Conservation (phyloP, 2,888 invertebrate genomes). For the Dimorphilus gyrociliatus region DNA sequence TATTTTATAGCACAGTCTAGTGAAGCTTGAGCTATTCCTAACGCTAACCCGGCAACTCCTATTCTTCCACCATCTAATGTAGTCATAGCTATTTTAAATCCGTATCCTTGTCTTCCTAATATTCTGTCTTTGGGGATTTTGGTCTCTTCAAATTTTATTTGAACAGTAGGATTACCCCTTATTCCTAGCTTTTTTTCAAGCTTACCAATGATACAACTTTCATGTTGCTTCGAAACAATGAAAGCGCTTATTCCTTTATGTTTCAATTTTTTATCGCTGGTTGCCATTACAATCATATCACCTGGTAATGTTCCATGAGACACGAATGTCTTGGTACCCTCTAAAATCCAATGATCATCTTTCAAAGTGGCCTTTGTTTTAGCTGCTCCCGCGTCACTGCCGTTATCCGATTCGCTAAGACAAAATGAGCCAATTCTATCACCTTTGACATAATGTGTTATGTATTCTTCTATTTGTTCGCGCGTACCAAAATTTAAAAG, state of each 20-base stretch:
- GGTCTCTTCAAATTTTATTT: constrained; percentile 81
- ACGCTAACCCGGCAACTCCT: constrained; percentile 76
- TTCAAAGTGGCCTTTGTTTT: constrained; percentile 59
- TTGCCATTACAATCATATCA: no score
- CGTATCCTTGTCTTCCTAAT: constrained; percentile 66
- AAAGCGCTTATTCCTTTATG: constrained; percentile 80
- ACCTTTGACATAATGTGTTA: constrained; percentile 49
- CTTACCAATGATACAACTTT: constrained; percentile 68
- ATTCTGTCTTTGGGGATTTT: constrained; percentile 60
- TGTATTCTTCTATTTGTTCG: constrained; percentile 59
- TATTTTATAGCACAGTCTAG: constrained; percentile 79
- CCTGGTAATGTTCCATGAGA: no score
- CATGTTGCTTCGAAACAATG: constrained; percentile 60
- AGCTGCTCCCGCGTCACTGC: constrained; percentile 88
- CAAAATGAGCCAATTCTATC: constrained; percentile 73
- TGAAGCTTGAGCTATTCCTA: constrained; percentile 80
- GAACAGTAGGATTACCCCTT: constrained; percentile 69
- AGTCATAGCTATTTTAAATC: constrained; percentile 87
- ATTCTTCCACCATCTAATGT: constrained; percentile 66
- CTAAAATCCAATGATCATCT: constrained; percentile 49
- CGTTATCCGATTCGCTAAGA: constrained; percentile 79
- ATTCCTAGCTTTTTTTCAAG: constrained; percentile 86
- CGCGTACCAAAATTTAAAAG: constrained; percentile 58
- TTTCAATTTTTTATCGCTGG: no score
- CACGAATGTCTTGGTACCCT: constrained; percentile 43